Conservation (phyloP, 2,113 vertebrate species). For the Amia ocellicauda region DNA sequence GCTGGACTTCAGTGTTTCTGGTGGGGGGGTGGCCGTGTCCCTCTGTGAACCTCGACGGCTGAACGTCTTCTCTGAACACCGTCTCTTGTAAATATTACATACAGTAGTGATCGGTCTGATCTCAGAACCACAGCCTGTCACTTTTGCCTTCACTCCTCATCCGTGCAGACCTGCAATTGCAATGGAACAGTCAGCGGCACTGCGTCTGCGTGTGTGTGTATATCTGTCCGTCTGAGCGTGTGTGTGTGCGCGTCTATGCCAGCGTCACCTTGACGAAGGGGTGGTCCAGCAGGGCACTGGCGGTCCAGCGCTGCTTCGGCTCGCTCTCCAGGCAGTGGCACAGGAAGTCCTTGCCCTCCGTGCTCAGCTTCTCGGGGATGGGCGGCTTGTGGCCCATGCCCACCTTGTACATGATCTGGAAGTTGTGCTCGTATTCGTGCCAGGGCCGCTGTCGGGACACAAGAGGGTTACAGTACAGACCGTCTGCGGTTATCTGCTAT, state of each 20-base stretch:
- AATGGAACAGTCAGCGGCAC: constrained; percentile 6
- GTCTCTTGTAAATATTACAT: constrained; percentile 76
- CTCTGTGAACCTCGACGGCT: background rate
- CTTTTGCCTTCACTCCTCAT: constrained; percentile 82
- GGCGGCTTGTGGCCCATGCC: constrained; percentile 98
- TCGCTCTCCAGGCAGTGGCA: constrained; percentile 94
- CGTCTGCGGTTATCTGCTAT: too few relatives aligned
- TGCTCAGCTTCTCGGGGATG: constrained; percentile 91
- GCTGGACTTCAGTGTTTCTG: constrained; percentile 15
- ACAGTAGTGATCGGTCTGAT: constrained; percentile 84
- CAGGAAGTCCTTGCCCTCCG: constrained; percentile 94
- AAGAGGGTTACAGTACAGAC: too few relatives aligned
- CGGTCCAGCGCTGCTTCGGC: constrained; percentile 90
- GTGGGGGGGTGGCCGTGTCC: constrained; percentile 11
- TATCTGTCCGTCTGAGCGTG: background rate
- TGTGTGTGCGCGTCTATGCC: background rate
- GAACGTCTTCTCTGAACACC: constrained; percentile 41
- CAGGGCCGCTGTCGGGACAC: constrained; percentile 80
- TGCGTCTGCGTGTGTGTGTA: background rate
- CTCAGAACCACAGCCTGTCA: constrained; percentile 41
- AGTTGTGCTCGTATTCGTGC: constrained; percentile 99
- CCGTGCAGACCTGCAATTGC: constrained; percentile 86
- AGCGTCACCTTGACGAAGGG: constrained; percentile 98
- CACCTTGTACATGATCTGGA: constrained; percentile 99
- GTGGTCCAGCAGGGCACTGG: constrained; percentile 94